phyloP scores from a whole-genome alignment of 2,888 invertebrate genomes.

The Cantharis lateralis region DNA sequence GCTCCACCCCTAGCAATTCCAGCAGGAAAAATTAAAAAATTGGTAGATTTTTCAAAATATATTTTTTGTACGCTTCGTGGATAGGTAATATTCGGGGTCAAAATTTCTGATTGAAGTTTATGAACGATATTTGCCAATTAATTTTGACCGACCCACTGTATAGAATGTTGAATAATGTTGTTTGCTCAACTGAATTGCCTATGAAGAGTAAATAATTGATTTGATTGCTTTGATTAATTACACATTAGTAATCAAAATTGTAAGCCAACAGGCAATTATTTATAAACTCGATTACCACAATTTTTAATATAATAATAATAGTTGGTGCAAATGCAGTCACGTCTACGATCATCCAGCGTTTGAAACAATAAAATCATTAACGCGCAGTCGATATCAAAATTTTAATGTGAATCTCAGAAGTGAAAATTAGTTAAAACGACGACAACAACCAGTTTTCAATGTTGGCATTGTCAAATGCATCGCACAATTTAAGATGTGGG shows the following conservation, averaged over 20 bases:
- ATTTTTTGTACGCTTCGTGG: not conserved
- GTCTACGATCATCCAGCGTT: not conserved
- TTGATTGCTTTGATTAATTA: not conserved
- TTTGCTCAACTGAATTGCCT: not conserved
- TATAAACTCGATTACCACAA: not conserved
- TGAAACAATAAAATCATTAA: not conserved
- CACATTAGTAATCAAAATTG: not conserved
- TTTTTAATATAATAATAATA: not conserved
- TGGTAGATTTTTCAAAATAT: not conserved
- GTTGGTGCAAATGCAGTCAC: not conserved
- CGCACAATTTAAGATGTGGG: slow-evolving; percentile 4
- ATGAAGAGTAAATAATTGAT: not conserved
- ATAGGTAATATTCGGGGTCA: not conserved
- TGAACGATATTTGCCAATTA: not conserved
- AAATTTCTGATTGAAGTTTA: not conserved
- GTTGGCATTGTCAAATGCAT: slow-evolving; percentile 2
- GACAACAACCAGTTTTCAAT: not conserved
- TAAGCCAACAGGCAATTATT: not conserved
- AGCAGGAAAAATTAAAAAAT: too few relatives aligned
- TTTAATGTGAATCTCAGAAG: not conserved
- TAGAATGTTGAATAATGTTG: not conserved
- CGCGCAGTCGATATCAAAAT: not conserved
- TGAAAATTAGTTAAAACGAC: not conserved
- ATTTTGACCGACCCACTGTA: not conserved
- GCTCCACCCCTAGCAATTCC: not conserved